A percentile compares a stretch with the other conserved stretches of the same genome.
Evolutionary conservation across 2,888 invertebrate genomes (phyloP).

Genomic region (Nebria brevicollis): DNA sequence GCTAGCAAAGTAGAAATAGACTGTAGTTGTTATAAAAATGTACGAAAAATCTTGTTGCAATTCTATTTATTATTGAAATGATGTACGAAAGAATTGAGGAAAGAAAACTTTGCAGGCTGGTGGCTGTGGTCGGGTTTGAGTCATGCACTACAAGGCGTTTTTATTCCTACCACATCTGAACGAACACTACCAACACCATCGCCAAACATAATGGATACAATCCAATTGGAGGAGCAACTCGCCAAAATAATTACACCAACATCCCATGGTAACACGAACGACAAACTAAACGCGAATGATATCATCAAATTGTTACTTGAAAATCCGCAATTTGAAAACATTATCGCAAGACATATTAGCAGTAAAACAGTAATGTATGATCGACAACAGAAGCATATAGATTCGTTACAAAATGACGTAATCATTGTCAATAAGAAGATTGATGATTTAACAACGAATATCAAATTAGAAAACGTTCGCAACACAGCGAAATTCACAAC

Average conservation of each 20-base stretch:
- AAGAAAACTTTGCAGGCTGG: slow-evolving; percentile 58
- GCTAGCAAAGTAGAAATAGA: too few species aligned
- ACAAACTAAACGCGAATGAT: slow-evolving; percentile 56
- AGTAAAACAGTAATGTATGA: slow-evolving; percentile 9
- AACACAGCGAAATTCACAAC: slow-evolving; percentile 48
- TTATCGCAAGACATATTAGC: slow-evolving; percentile 51
- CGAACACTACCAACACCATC: slow-evolving; percentile 57
- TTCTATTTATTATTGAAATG: background rate
- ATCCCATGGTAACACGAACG: slow-evolving; percentile 49
- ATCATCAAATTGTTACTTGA: slow-evolving; percentile 59
- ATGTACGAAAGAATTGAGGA: slow-evolving; percentile 22
- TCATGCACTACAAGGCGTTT: slow-evolving; percentile 46
- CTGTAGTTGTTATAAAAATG: background rate
- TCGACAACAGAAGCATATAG: slow-evolving; percentile 18
- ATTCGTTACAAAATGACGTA: slow-evolving; percentile 26
- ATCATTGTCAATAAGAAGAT: slow-evolving; percentile 46
- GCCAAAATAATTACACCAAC: slow-evolving; percentile 54
- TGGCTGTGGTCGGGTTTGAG: slow-evolving; percentile 57
- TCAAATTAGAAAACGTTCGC: slow-evolving; percentile 21
- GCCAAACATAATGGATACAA: slow-evolving; percentile 54
- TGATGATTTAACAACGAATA: slow-evolving; percentile 56
- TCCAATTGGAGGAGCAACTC: slow-evolving; percentile 53
- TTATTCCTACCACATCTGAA: slow-evolving; percentile 53
- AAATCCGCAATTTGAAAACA: slow-evolving; percentile 55
- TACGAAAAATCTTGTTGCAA: slow-evolving; percentile 17